phyloP scores from a whole-genome alignment of 2,797 vertebrate species.

The Darevskia mixta region DNA sequence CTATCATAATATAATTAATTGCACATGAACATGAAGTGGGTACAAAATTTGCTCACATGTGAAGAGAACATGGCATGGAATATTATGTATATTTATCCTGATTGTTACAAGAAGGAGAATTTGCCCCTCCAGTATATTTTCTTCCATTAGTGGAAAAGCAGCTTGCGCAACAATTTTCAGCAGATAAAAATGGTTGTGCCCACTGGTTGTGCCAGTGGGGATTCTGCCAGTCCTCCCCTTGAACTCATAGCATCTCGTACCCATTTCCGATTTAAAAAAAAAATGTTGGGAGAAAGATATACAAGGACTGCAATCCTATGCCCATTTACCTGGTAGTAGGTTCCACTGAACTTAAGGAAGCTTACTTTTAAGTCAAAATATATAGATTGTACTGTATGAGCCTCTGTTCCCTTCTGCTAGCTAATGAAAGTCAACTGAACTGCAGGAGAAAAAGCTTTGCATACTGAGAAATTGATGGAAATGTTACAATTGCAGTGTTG shows the following conservation, averaged over 20 bases:
- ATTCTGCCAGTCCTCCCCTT: not conserved
- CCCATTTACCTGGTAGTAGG: not conserved
- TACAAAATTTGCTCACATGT: not conserved
- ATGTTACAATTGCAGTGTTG: not conserved
- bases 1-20: not conserved
- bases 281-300: not conserved
- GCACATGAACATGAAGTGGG: not conserved
- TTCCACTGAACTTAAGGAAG: not conserved
- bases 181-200: not conserved
- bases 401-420: not conserved
- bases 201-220: not conserved
- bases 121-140: not conserved
- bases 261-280: not conserved
- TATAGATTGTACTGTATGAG: not conserved
- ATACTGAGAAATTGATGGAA: not conserved
- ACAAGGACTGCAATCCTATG: not conserved
- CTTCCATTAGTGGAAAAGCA: not conserved
- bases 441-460: not conserved
- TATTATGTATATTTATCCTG: not conserved
- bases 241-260: not conserved
- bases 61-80: not conserved
- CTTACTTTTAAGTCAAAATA: not conserved
- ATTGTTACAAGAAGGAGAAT: not conserved
- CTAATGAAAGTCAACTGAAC: not conserved
- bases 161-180: not conserved